Evolutionary conservation across 2,888 invertebrate species (phyloP).

Genomic region (Lycaena phlaeas): DNA sequence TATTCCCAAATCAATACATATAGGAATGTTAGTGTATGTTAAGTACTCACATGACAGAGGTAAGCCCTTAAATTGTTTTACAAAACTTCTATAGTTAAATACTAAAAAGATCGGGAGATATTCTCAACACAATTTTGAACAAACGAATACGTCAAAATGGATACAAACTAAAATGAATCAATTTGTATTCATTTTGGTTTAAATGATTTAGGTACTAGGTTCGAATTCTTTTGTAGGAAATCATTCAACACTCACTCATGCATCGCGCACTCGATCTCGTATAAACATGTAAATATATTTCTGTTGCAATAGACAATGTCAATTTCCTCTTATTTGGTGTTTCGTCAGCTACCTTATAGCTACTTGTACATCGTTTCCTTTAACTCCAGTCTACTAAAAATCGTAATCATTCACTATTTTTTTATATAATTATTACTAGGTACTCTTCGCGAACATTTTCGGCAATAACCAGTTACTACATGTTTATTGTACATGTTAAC

Average conservation of each 20-base stretch:
- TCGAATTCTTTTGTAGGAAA: slow-evolving; percentile 36
- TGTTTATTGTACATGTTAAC: slow-evolving; percentile 5
- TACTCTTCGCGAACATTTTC: slow-evolving; percentile 1
- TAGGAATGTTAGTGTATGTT: background rate
- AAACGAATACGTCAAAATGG: slow-evolving; percentile 36
- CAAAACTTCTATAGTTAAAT: slow-evolving; percentile 35
- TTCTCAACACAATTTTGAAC: slow-evolving; percentile 48
- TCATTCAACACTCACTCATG: slow-evolving; percentile 26
- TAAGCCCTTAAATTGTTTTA: slow-evolving; percentile 41
- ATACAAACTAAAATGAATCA: slow-evolving; percentile 34
- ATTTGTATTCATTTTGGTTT: slow-evolving; percentile 43
- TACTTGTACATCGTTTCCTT: slow-evolving; percentile 25
- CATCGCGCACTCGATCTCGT: slow-evolving; percentile 20
- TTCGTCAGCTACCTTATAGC: slow-evolving; percentile 22
- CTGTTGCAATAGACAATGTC: slow-evolving; percentile 24
- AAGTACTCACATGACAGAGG: slow-evolving; percentile 23
- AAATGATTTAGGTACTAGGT: slow-evolving; percentile 18
- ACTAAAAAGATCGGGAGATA: slow-evolving; percentile 42
- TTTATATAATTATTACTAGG: slow-evolving; percentile 6
- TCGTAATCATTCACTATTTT: background rate
- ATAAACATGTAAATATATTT: slow-evolving; percentile 29
- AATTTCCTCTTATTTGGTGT: slow-evolving; percentile 25
- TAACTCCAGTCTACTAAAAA: slow-evolving; percentile 2
- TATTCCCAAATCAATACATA: slow-evolving; percentile 4
- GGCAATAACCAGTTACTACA: slow-evolving; percentile 6